These are phyloP conservation scores for Linurgus olivaceus DNA, from an alignment of 2,797 vertebrate genomes.

Conservation along the genomic window DNA sequence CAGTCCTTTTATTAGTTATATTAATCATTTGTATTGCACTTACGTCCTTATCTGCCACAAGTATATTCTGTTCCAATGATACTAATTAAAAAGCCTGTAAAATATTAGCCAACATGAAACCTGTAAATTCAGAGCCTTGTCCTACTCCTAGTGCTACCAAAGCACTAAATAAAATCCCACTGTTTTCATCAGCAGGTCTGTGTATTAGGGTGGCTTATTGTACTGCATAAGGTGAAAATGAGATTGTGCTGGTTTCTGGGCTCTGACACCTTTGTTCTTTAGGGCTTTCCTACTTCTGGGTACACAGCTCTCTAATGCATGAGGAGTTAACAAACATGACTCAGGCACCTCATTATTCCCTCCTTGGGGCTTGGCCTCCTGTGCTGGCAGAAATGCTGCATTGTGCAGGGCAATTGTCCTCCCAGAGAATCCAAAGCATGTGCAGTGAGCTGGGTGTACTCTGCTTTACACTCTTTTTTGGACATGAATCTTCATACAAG, in stretches of 20 bases:
- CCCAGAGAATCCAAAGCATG: neutral
- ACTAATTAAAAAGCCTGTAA: neutral
- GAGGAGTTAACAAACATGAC: rapidly evolving
- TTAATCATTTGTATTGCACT: neutral
- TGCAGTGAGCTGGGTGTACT: rapidly evolving
- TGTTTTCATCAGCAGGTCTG: neutral
- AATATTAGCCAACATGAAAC: neutral
- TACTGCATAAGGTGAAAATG: neutral
- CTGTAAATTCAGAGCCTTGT: neutral
- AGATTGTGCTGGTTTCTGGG: neutral
- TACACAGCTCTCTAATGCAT: neutral
- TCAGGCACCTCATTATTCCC: neutral
- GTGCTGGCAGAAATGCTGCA: neutral
- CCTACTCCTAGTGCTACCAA: neutral
- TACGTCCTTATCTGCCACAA: neutral
- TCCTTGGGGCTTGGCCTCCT: neutral
- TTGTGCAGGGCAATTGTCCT: neutral
- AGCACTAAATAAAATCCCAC: neutral
- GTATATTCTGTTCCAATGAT: neutral
- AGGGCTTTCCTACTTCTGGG: neutral
- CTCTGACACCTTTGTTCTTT: neutral
- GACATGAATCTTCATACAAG: neutral
- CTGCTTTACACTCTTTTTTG: neutral
- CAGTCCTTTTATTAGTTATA: neutral
- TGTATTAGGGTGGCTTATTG: neutral